phyloP scores from a whole-genome alignment of 2,113 vertebrate genomes.

The Chaenocephalus aceratus region DNA sequence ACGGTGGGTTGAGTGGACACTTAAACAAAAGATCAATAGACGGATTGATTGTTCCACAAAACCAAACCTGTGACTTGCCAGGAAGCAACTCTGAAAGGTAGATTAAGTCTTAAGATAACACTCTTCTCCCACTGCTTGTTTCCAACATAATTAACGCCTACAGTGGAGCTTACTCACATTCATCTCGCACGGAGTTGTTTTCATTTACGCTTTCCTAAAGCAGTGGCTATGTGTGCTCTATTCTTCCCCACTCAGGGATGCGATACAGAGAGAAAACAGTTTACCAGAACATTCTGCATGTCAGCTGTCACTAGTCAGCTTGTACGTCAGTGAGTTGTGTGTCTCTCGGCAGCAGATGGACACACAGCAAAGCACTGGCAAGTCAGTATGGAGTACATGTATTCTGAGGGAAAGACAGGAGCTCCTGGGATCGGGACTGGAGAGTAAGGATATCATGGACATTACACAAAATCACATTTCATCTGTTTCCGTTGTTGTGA shows the following conservation, averaged over 20 bases:
- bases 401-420: constrained; percentile 12
- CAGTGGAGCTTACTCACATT: constrained; percentile 25
- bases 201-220: constrained; percentile 20
- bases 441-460: constrained; percentile 20
- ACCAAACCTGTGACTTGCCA: constrained; percentile 35
- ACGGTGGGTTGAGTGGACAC: constrained; percentile 32
- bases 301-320: constrained; percentile 19
- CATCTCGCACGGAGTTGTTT: constrained; percentile 15
- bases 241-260: not conserved
- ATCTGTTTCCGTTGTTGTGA: constrained; percentile 9
- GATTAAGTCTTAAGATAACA: constrained; percentile 38
- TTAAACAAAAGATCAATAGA: constrained; percentile 32
- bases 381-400: constrained; percentile 6
- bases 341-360: constrained; percentile 14
- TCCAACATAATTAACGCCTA: constrained; percentile 52
- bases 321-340: constrained; percentile 1
- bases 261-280: not conserved
- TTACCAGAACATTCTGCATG: constrained; percentile 8
- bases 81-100: constrained; percentile 28
- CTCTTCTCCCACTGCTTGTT: constrained; percentile 26
- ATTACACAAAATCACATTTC: constrained; percentile 27
- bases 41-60: constrained; percentile 36
- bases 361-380: not conserved
- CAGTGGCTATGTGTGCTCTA: not conserved
- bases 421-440: not conserved